phyloP scores from a whole-genome alignment of 2,113 vertebrate genomes.

The Apus apus region DNA sequence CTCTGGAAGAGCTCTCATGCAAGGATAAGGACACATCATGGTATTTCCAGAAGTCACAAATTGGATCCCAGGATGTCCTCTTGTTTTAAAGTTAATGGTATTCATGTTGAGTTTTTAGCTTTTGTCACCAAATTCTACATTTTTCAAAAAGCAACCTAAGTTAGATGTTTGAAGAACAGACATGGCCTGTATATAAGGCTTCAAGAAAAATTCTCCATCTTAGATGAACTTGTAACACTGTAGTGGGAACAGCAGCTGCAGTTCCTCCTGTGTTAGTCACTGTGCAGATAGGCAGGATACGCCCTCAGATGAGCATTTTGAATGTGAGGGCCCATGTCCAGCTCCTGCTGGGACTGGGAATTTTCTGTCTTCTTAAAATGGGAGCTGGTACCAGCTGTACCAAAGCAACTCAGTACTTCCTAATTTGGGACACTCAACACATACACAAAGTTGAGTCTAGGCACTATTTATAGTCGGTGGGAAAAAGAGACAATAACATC shows the following conservation, averaged over 20 bases:
- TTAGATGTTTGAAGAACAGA: background rate
- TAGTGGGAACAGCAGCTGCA: background rate
- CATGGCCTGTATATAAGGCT: background rate
- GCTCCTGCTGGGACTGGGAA: background rate
- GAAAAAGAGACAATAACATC: background rate
- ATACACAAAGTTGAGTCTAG: too few species aligned
- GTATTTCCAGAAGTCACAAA: background rate
- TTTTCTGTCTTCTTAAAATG: background rate
- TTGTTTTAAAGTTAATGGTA: too few species aligned
- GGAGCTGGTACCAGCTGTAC: background rate
- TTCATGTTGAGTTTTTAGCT: background rate
- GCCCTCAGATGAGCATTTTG: rapidly evolving
- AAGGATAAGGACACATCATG: background rate
- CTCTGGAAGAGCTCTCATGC: background rate
- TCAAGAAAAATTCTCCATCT: background rate
- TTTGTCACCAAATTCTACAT: background rate
- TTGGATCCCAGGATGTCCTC: background rate
- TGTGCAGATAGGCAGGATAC: rapidly evolving
- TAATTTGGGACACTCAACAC: background rate
- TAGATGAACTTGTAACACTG: background rate
- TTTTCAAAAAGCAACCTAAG: background rate
- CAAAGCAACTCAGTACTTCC: rapidly evolving
- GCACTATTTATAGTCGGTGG: too few species aligned
- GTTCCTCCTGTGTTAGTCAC: background rate
- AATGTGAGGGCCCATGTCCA: rapidly evolving